A percentile compares a stretch with the other conserved stretches of the same genome.
Conservation (phyloP, 2,888 invertebrate species). For the Helobdella robusta region DNA sequence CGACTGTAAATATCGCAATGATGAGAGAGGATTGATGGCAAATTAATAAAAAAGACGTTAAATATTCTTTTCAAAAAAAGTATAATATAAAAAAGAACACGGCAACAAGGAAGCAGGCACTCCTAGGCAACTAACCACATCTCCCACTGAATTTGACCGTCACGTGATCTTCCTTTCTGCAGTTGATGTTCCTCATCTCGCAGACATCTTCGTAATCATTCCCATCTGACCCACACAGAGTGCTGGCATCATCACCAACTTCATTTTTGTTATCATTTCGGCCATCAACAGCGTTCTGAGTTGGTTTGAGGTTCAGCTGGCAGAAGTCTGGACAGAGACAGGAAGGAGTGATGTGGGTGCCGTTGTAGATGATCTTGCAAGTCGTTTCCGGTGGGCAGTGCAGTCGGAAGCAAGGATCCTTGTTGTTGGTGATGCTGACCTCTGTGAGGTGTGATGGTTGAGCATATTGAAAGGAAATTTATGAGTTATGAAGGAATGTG, state of each 20-base stretch:
- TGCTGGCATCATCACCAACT: background rate
- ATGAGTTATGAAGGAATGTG: too few species aligned
- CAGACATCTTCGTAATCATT: conserved; percentile 4
- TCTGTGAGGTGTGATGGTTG: too few species aligned
- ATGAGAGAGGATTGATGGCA: too few species aligned
- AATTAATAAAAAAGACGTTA: too few species aligned
- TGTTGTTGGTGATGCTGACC: too few species aligned
- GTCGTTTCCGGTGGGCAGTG: background rate
- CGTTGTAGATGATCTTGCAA: conserved; percentile 4
- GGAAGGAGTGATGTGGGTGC: background rate
- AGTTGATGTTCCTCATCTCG: conserved; percentile 15
- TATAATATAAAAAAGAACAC: too few species aligned
- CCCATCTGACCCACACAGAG: conserved; percentile 5
- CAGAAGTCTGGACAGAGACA: conserved; percentile 9
- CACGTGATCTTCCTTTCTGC: background rate
- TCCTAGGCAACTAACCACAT: conserved; percentile 15
- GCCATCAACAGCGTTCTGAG: too few species aligned
- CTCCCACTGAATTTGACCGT: conserved; percentile 6
- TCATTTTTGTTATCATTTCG: background rate
- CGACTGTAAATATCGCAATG: too few species aligned
- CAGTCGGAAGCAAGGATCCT: background rate
- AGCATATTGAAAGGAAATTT: too few species aligned
- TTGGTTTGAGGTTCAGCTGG: background rate
- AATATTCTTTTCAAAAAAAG: too few species aligned
- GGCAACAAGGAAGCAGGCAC: too few species aligned